phyloP scores from a whole-genome alignment of 2,797 vertebrate species.

The Artibeus lituratus region DNA sequence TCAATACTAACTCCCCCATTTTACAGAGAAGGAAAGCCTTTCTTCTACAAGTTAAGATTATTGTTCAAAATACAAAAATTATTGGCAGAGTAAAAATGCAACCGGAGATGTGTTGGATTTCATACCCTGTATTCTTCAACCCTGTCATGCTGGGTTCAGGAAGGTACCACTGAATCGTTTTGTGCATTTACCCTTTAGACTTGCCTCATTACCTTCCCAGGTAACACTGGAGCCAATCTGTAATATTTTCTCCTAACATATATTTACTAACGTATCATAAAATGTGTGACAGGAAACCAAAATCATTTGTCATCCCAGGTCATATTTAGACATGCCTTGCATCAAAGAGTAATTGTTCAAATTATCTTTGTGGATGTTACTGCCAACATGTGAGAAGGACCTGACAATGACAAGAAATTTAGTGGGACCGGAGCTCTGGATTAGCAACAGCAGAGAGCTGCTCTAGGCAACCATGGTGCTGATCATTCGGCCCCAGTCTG shows the following conservation, averaged over 20 bases:
- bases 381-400: background rate
- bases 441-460: background rate
- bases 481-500: background rate
- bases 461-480: background rate
- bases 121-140: background rate
- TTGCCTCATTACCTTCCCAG: background rate
- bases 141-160: background rate
- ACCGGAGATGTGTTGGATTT: background rate
- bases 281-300: background rate
- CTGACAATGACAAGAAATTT: background rate
- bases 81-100: background rate
- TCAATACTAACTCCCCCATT: background rate
- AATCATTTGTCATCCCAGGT: background rate
- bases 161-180: background rate
- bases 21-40: background rate
- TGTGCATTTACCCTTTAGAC: background rate
- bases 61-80: background rate
- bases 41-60: background rate
- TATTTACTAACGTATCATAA: background rate
- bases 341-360: background rate
- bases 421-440: background rate
- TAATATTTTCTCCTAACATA: background rate
- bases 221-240: background rate
- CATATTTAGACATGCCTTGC: background rate
- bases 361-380: background rate